phyloP scores from a whole-genome alignment of 2,888 invertebrate species.

The Emesis furor region DNA sequence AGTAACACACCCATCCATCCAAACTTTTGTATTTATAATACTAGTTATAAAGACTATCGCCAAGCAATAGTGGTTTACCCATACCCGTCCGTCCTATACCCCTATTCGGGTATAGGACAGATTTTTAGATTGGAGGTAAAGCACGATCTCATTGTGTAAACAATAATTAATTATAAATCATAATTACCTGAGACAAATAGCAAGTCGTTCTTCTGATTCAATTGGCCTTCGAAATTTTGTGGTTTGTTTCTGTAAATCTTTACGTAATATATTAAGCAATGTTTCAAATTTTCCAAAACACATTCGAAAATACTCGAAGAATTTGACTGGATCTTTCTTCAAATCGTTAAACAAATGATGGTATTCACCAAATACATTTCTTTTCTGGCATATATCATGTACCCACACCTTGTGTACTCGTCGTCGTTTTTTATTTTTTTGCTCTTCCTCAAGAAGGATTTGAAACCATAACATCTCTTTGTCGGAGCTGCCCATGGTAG shows the following conservation, averaged over 20 bases:
- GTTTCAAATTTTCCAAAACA: not conserved
- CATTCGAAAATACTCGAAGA: conserved; percentile 16
- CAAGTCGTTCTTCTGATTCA: conserved; percentile 11
- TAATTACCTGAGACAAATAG: not conserved
- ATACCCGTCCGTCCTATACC: no score
- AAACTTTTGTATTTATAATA: no score
- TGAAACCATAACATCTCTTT: conserved; percentile 1
- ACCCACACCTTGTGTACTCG: not conserved
- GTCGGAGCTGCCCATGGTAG: conserved; percentile 3
- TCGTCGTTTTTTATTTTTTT: not conserved
- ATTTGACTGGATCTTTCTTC: conserved; percentile 10
- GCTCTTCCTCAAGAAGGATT: conserved; percentile 16
- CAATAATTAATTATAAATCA: no score
- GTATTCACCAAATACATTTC: conserved; percentile 8
- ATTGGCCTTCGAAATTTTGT: conserved; percentile 17
- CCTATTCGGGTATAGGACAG: no score
- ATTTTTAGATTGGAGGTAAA: no score
- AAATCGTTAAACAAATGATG: conserved; percentile 8
- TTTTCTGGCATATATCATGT: not conserved
- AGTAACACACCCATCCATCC: no score
- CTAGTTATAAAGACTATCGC: no score
- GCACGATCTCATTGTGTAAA: no score
- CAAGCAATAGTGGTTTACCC: no score
- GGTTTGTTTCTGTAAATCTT: conserved; percentile 11
- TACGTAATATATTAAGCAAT: not conserved